Conservation (phyloP, 92 coral and sea anemone genomes). For the Zoanthus solanderi region DNA sequence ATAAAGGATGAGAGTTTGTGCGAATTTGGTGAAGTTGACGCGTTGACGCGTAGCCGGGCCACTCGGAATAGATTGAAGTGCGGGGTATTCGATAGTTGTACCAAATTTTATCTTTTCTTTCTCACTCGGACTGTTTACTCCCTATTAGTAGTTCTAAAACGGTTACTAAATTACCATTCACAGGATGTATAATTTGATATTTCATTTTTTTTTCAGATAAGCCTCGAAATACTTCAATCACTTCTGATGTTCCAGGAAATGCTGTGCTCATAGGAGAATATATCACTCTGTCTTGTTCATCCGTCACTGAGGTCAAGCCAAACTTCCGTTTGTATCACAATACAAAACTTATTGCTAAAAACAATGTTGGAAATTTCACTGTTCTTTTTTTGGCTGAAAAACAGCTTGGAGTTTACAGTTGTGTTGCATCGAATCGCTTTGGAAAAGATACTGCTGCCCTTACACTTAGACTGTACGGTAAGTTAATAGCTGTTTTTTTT, state of each 20-base stretch:
- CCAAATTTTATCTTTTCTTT: too few relatives aligned
- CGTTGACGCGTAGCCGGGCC: too few relatives aligned
- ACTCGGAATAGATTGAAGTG: too few relatives aligned
- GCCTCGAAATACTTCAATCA: conserved; percentile 62
- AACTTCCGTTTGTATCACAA: conserved; percentile 56
- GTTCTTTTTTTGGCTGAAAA: conserved; percentile 58
- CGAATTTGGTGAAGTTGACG: too few relatives aligned
- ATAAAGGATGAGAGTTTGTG: too few relatives aligned
- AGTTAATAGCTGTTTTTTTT: neutral
- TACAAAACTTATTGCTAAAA: neutral
- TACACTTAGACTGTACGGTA: conserved; percentile 70
- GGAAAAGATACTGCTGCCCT: conserved; percentile 61
- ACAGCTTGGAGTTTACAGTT: conserved; percentile 70
- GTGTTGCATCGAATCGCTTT: conserved; percentile 71
- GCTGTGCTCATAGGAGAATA: conserved; percentile 69
- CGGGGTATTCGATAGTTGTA: too few relatives aligned
- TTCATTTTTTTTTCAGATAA: conserved; percentile 51
- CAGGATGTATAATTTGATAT: neutral
- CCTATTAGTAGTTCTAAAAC: too few relatives aligned
- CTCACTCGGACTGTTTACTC: too few relatives aligned
- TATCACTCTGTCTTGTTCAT: conserved; percentile 59
- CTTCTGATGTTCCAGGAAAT: conserved; percentile 63
- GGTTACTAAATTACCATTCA: too few relatives aligned
- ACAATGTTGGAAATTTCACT: conserved; percentile 17
- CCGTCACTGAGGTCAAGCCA: conserved; percentile 69